phyloP scores from a whole-genome alignment of 2,113 vertebrate genomes.

The Motacilla alba region DNA sequence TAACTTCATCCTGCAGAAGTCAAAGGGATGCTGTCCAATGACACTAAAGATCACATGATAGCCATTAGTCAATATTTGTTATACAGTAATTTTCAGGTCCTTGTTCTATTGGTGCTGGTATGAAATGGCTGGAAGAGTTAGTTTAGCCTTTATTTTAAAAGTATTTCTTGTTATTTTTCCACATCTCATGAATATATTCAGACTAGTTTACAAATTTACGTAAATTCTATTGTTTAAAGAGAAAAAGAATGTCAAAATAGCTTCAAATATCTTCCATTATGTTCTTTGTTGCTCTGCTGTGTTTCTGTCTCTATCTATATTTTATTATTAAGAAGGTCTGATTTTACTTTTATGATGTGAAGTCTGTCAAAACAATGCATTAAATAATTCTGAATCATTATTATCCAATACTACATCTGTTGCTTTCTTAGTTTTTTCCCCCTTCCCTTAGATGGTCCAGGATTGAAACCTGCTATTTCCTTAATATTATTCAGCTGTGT shows the following conservation, averaged over 20 bases:
- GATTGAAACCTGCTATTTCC: slow-evolving; percentile 16
- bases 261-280: slow-evolving; percentile 68
- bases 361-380: slow-evolving; percentile 77
- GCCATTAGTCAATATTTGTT: not conserved
- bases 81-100: not conserved
- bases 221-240: slow-evolving; percentile 61
- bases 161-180: slow-evolving; percentile 35
- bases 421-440: not conserved
- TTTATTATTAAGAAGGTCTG: slow-evolving; percentile 71
- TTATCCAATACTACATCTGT: slow-evolving; percentile 53
- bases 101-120: not conserved
- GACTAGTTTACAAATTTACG: slow-evolving; percentile 60
- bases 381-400: slow-evolving; percentile 69
- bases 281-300: slow-evolving; percentile 58
- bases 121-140: not conserved
- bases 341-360: slow-evolving; percentile 68
- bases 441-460: not conserved
- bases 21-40: not conserved
- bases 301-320: slow-evolving; percentile 64
- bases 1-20: not conserved
- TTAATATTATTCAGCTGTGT: not conserved
- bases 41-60: not conserved
- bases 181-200: slow-evolving; percentile 41
- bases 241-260: slow-evolving; percentile 69
- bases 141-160: slow-evolving; percentile 15